Conservation (phyloP, 2,888 invertebrate genomes). For the Eudemis profundana region DNA sequence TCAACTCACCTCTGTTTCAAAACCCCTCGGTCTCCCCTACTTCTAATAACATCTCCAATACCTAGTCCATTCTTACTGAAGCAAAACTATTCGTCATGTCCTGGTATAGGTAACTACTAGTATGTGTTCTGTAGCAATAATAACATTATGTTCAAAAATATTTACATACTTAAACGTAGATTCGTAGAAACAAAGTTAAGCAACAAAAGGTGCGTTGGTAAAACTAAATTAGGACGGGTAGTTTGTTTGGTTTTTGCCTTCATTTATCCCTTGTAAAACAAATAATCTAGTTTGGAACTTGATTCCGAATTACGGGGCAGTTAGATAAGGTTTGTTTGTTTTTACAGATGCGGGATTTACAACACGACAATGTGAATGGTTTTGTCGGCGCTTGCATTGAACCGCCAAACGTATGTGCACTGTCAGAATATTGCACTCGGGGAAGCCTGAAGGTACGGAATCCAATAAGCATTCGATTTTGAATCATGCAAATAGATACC, state of each 20-base stretch:
- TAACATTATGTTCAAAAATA: background rate
- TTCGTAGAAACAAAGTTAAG: background rate
- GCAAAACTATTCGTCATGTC: background rate
- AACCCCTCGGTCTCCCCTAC: no score
- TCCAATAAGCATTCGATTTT: constrained; percentile 27
- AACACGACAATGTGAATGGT: constrained; percentile 96
- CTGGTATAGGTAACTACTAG: no score
- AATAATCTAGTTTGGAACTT: constrained; percentile 26
- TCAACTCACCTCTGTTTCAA: no score
- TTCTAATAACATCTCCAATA: no score
- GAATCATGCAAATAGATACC: background rate
- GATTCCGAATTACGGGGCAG: background rate
- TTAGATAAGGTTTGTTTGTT: constrained; percentile 14
- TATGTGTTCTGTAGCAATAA: no score
- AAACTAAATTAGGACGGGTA: constrained; percentile 26
- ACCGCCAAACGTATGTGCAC: constrained; percentile 94
- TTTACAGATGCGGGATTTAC: constrained; percentile 92
- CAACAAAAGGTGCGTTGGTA: background rate
- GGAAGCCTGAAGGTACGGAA: constrained; percentile 93
- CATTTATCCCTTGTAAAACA: constrained; percentile 3
- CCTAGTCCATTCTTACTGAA: background rate
- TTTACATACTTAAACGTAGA: background rate
- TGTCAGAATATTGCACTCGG: constrained; percentile 95
- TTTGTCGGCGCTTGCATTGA: constrained; percentile 97
- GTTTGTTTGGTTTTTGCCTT: constrained; percentile 19